Conservation (phyloP, 1,140 invertebrate genomes). For the Oppia nitens region DNA sequence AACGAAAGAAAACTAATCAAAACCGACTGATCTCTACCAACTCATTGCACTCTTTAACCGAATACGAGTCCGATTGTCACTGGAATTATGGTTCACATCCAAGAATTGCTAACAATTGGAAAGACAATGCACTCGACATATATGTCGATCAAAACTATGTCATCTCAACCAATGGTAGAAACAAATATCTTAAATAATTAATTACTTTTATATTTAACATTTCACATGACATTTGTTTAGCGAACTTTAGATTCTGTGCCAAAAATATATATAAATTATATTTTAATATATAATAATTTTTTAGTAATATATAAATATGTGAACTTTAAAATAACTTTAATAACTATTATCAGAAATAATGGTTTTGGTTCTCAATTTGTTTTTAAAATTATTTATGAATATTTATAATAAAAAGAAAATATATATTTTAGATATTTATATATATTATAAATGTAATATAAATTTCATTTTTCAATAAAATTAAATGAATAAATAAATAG, state of each 20-base stretch:
- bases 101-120: slow-evolving; percentile 51
- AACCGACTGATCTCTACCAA: slow-evolving; percentile 19
- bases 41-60: slow-evolving; percentile 25
- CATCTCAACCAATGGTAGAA: neutral
- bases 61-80: slow-evolving; percentile 39
- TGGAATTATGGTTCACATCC: slow-evolving; percentile 11
- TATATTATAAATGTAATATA: no score
- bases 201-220: no score
- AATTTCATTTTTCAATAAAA: no score
- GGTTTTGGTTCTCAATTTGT: no score
- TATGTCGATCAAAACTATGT: slow-evolving; percentile 64
- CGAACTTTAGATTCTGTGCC: neutral
- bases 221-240: neutral
- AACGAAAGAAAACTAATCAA: slow-evolving; percentile 20
- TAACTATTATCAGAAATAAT: no score
- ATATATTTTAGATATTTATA: no score
- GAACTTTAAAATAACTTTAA: no score
- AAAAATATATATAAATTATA: neutral
- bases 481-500: no score
- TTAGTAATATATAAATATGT: no score
- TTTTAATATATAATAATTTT: no score
- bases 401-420: no score
- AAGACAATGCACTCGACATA: slow-evolving; percentile 86
- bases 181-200: neutral
- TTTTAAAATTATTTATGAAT: no score